Conservation (phyloP, 2,797 vertebrate species). For the Peromyscus nudipes region DNA sequence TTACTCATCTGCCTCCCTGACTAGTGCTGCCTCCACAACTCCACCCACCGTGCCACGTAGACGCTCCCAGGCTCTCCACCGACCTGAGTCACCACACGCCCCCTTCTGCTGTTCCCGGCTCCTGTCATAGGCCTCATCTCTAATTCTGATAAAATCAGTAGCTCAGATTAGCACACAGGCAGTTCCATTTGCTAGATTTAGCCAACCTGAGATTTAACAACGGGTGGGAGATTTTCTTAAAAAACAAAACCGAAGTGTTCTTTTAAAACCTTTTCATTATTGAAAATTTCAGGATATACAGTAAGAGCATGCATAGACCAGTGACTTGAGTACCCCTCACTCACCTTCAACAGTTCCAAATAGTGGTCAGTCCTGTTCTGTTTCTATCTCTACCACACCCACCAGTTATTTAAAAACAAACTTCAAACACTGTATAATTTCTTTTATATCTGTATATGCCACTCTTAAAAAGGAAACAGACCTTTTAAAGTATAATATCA, state of each 20-base stretch:
- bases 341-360: conserved; percentile 28
- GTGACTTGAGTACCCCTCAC: not conserved
- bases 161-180: conserved; percentile 32
- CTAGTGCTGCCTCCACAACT: conserved; percentile 39
- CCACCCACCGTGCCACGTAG: conserved; percentile 4
- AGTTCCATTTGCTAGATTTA: conserved; percentile 26
- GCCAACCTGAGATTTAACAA: conserved; percentile 26
- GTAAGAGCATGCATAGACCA: not conserved
- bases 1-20: conserved; percentile 52
- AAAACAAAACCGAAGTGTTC: not conserved
- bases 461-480: conserved; percentile 52
- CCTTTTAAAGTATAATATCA: conserved; percentile 49
- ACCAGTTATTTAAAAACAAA: conserved; percentile 64
- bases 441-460: not conserved
- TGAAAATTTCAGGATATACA: conserved; percentile 18
- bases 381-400: not conserved
- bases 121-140: not conserved
- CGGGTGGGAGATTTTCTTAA: not conserved
- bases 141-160: conserved; percentile 61
- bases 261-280: conserved; percentile 40
- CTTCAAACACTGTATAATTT: conserved; percentile 22
- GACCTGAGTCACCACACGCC: conserved; percentile 48
- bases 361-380: conserved; percentile 22
- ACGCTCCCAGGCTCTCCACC: conserved; percentile 14
- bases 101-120: conserved; percentile 36